Conservation (phyloP, 2,888 invertebrate genomes). For the Zaprionus lineosus region DNA sequence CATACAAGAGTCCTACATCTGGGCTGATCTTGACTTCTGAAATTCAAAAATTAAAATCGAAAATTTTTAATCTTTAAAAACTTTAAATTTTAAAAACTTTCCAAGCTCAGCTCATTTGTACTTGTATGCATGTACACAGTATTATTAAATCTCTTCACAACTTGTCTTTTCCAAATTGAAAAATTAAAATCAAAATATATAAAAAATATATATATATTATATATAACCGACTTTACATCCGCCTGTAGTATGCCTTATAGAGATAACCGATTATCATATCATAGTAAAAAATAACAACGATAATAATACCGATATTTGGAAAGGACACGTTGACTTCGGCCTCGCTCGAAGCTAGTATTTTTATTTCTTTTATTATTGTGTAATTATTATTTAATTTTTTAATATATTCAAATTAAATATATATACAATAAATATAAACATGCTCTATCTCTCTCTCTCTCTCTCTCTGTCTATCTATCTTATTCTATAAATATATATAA, state of each 20-base stretch:
- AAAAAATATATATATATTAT: too few species aligned
- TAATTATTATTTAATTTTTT: too few species aligned
- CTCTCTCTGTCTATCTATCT: too few species aligned
- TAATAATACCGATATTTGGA: not conserved
- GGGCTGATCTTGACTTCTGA: too few species aligned
- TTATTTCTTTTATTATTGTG: too few species aligned
- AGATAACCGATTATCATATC: slow-evolving; percentile 31
- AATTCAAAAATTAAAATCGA: too few species aligned
- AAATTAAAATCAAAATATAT: slow-evolving; percentile 1
- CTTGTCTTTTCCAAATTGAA: slow-evolving; percentile 47
- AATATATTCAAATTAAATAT: too few species aligned
- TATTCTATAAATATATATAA: slow-evolving; percentile 35
- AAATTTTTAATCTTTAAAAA: too few species aligned
- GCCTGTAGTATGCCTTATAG: slow-evolving; percentile 58
- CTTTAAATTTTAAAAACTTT: slow-evolving; percentile 1
- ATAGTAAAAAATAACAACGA: slow-evolving; percentile 3
- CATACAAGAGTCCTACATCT: slow-evolving; percentile 4
- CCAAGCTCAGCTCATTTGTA: slow-evolving; percentile 22
- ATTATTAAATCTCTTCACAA: slow-evolving; percentile 26
- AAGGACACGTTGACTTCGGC: too few species aligned
- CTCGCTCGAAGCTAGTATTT: too few species aligned
- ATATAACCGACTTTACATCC: slow-evolving; percentile 40
- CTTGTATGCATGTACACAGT: slow-evolving; percentile 28
- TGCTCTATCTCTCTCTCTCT: too few species aligned
- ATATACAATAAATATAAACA: slow-evolving; percentile 3